Evolutionary conservation across 2,113 vertebrate genomes (phyloP).

Genomic region (Mungos mungo): DNA sequence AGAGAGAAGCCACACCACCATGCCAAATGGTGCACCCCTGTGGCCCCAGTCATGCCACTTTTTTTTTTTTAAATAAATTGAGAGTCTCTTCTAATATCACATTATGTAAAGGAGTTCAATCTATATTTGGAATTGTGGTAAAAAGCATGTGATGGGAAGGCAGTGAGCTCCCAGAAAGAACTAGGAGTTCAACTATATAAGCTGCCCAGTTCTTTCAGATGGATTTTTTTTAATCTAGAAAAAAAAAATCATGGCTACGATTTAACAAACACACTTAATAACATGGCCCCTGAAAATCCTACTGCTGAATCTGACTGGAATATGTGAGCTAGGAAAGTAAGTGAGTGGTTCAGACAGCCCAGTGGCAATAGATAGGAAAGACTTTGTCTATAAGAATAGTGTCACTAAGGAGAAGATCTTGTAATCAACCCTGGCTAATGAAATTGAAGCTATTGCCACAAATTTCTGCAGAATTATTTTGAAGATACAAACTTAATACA

Average conservation of each 20-base stretch:
- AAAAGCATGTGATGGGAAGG: not conserved
- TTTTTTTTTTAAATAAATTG: not conserved
- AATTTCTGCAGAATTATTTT: conserved; percentile 69
- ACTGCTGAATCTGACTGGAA: not conserved
- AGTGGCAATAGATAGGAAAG: not conserved
- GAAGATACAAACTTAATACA: conserved; percentile 77
- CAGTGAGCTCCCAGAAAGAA: not conserved
- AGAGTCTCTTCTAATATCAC: not conserved
- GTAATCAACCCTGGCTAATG: conserved; percentile 27
- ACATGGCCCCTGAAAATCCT: not conserved
- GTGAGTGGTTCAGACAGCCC: not conserved
- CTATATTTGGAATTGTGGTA: not conserved
- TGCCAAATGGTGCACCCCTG: not conserved
- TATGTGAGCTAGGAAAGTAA: not conserved
- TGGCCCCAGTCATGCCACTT: not conserved
- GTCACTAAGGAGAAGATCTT: not conserved
- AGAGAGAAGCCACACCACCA: not conserved
- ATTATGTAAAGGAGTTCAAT: not conserved
- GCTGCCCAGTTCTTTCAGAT: not conserved
- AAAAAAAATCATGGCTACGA: not conserved
- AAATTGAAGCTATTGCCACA: conserved; percentile 3
- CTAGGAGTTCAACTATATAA: not conserved
- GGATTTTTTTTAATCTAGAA: not conserved
- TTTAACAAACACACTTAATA: not conserved
- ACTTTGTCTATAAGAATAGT: not conserved